Conservation (phyloP, 2,113 vertebrate genomes). For the Aegypius monachus region DNA sequence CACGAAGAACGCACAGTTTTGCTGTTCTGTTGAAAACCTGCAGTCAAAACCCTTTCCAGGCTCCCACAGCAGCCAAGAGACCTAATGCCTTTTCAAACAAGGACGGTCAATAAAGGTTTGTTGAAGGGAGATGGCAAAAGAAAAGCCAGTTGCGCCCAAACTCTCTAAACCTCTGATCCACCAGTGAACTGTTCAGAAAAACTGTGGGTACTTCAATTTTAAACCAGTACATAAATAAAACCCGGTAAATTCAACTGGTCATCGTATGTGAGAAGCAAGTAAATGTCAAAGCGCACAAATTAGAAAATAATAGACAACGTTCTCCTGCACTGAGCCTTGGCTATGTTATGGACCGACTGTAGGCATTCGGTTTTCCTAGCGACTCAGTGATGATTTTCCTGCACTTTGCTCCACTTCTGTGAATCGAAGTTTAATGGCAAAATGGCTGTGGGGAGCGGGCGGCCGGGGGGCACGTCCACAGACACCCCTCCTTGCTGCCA, state of each 20-base stretch:
- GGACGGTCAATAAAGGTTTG: not conserved
- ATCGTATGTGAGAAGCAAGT: not conserved
- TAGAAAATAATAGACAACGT: rapidly evolving
- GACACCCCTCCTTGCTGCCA: not conserved
- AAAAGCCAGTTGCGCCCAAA: not conserved
- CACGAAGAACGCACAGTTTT: rapidly evolving
- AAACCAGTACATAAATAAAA: not conserved
- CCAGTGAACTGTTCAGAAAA: not conserved
- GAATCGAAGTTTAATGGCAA: not conserved
- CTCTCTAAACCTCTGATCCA: not conserved
- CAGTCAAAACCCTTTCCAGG: not conserved
- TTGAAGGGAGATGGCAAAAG: not conserved
- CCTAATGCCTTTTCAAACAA: not conserved
- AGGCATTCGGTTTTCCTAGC: not conserved
- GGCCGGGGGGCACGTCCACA: too few species aligned
- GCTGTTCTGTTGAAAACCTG: not conserved
- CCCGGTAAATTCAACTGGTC: not conserved
- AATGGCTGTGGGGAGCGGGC: not conserved
- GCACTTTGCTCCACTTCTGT: not conserved
- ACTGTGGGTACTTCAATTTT: not conserved
- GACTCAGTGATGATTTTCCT: not conserved
- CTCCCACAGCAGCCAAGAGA: not conserved
- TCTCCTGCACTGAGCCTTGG: not conserved
- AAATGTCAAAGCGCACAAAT: not conserved
- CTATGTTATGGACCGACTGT: not conserved